A percentile compares a stretch with the other conserved stretches of the same genome.
These are phyloP conservation scores for Brevimyrus niger DNA, from an alignment of 2,113 vertebrate genomes.

Conservation along the genomic window DNA sequence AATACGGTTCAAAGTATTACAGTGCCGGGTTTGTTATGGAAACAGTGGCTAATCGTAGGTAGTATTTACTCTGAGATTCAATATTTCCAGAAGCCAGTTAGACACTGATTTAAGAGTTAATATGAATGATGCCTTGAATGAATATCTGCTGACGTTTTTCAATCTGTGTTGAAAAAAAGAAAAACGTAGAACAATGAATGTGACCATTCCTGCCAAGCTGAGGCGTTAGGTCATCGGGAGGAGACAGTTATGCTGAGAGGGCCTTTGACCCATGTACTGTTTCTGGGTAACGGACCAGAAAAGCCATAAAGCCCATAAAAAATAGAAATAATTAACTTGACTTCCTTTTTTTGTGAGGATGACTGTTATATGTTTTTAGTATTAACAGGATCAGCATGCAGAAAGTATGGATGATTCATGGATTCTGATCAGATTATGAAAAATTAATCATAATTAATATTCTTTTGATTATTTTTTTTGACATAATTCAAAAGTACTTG, in stretches of 20 bases:
- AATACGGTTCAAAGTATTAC: neutral
- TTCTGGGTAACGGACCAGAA: neutral
- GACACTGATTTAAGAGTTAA: neutral
- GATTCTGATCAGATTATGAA: neutral
- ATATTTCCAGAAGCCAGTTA: neutral
- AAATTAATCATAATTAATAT: neutral
- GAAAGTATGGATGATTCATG: neutral
- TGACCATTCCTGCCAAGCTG: neutral
- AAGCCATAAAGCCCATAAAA: neutral
- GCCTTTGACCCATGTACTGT: neutral
- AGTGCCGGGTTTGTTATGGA: slow-evolving; percentile 2
- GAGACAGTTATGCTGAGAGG: neutral
- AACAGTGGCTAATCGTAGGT: neutral
- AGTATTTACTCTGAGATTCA: neutral
- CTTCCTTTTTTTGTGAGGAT: neutral
- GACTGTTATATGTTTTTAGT: neutral
- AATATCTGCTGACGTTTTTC: neutral
- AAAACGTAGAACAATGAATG: neutral
- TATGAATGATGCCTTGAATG: neutral
- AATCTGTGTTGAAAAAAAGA: neutral
- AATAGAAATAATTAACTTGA: neutral
- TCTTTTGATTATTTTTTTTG: neutral
- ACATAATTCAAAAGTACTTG: neutral
- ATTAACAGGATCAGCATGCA: neutral
- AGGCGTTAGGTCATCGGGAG: neutral